These are phyloP conservation scores for Diabrotica balteata DNA, from an alignment of 2,888 invertebrate species.

Conservation along the genomic window DNA sequence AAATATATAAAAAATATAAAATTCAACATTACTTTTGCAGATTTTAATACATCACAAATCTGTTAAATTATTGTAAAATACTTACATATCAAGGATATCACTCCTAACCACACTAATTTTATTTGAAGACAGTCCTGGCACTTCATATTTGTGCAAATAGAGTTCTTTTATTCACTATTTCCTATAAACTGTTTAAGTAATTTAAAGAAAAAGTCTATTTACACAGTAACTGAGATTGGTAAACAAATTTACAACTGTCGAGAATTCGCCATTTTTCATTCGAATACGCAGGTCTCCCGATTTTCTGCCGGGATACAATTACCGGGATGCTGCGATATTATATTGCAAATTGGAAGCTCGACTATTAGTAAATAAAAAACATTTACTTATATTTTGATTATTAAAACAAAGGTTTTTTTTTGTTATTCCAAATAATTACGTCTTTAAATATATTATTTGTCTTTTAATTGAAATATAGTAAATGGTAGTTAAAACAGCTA, in stretches of 20 bases:
- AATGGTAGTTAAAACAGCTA: too few species aligned
- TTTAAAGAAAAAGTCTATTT: not conserved
- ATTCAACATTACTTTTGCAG: too few species aligned
- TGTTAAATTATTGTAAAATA: not conserved
- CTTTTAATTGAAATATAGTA: too few species aligned
- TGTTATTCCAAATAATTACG: too few species aligned
- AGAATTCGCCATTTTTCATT: conserved; percentile 4
- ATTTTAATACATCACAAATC: not conserved
- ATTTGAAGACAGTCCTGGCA: too few species aligned
- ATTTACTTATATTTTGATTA: too few species aligned
- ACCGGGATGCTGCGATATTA: too few species aligned
- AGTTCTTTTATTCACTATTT: not conserved
- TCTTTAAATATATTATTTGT: too few species aligned
- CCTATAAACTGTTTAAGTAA: not conserved
- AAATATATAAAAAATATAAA: too few species aligned
- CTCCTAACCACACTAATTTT: conserved; percentile 9
- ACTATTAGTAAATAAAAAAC: too few species aligned
- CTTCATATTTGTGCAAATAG: not conserved
- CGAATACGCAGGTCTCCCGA: conserved; percentile 1
- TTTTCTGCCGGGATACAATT: not conserved
- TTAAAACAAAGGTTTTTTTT: too few species aligned
- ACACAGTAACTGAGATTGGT: not conserved
- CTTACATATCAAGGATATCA: conserved; percentile 1
- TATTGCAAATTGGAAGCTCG: too few species aligned
- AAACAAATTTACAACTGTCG: conserved; percentile 3